Evolutionary conservation across 1,140 invertebrate genomes (phyloP).

Genomic region (Drosophila varians): DNA sequence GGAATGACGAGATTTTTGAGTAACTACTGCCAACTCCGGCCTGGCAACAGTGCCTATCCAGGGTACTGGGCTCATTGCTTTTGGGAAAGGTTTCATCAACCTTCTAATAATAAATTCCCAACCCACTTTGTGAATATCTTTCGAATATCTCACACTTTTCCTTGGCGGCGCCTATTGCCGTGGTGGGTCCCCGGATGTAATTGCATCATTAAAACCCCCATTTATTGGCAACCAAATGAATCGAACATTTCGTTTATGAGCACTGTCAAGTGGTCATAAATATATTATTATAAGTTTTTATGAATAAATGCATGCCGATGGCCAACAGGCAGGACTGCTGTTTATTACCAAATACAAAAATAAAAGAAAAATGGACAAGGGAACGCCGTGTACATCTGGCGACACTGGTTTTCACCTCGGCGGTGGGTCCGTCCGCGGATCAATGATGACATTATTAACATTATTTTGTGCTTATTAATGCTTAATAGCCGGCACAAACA

Average conservation of each 20-base stretch:
- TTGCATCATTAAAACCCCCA: conserved; percentile 25
- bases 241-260: conserved; percentile 61
- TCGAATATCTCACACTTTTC: neutral
- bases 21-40: neutral
- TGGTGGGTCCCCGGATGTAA: conserved; percentile 40
- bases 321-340: conserved; percentile 11
- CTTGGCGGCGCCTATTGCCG: conserved; percentile 31
- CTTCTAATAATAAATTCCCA: neutral
- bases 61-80: neutral
- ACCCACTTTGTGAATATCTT: neutral
- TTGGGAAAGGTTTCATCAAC: neutral
- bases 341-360: conserved; percentile 8
- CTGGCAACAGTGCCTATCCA: neutral
- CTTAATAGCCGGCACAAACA: conserved; percentile 52
- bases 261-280: conserved; percentile 51
- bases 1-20: conserved; percentile 8
- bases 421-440: conserved; percentile 46
- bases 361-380: conserved; percentile 5
- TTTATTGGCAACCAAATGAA: conserved; percentile 45
- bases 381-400: conserved; percentile 7
- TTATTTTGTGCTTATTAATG: conserved; percentile 76
- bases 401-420: conserved; percentile 29
- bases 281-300: conserved; percentile 47
- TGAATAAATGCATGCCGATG: conserved; percentile 60
- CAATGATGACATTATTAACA: conserved; percentile 79